These are phyloP conservation scores for Folsomia candida DNA, from an alignment of 2,888 invertebrate genomes.

Conservation along the genomic window DNA sequence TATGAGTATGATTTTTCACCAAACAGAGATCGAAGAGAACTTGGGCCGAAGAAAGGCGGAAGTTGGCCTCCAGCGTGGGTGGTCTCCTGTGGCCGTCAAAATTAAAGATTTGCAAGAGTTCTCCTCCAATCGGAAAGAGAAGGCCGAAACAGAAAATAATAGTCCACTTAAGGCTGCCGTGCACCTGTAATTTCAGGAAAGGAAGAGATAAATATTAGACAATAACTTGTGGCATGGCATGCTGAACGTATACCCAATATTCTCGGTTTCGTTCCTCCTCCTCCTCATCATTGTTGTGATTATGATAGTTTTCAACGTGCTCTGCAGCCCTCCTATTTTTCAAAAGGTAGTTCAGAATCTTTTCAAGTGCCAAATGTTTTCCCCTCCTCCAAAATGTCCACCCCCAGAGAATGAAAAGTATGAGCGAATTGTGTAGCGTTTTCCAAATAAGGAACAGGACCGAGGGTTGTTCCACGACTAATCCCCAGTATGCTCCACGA, in stretches of 20 bases:
- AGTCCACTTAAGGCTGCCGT: no score
- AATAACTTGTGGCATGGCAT: no score
- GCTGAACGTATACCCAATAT: no score
- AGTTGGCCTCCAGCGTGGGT: not conserved
- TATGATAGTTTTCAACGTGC: no score
- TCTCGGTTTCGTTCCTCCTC: no score
- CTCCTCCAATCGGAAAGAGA: not conserved
- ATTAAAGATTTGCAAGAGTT: not conserved
- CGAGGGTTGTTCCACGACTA: constrained; percentile 4
- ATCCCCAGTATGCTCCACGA: constrained; percentile 2
- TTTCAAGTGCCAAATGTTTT: not conserved
- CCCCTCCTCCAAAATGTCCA: not conserved
- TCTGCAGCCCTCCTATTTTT: no score
- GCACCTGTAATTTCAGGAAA: no score
- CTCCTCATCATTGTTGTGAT: no score
- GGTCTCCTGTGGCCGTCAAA: not conserved
- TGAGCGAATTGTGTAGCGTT: not conserved
- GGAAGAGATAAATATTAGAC: no score
- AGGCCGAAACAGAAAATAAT: not conserved
- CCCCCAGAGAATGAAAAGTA: not conserved
- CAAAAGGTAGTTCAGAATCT: not conserved
- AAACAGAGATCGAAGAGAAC: not conserved
- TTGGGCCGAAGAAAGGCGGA: not conserved
- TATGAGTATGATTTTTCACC: not conserved
- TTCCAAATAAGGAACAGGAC: constrained; percentile 8